Evolutionary conservation across 1,140 invertebrate genomes (phyloP).

Genomic region (Lycorma delicatula): DNA sequence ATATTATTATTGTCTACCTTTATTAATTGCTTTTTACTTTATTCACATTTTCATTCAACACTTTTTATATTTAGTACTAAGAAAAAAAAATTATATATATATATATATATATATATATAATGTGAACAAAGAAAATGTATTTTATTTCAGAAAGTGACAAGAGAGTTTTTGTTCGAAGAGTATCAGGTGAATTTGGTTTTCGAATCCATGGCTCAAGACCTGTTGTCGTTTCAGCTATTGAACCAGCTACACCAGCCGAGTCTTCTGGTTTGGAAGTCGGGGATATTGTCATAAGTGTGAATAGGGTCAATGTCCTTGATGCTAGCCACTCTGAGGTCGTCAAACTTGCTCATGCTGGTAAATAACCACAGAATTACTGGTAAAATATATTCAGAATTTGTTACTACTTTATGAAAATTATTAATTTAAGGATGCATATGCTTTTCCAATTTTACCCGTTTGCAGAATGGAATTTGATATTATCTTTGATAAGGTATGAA

Average conservation of each 20-base stretch:
- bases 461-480: too few species aligned
- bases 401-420: too few species aligned
- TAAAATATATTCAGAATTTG: too few species aligned
- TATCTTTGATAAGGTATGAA: too few species aligned
- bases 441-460: too few species aligned
- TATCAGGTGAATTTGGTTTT: conserved; percentile 89
- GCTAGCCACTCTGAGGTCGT: conserved; percentile 93
- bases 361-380: conserved; percentile 27
- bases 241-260: conserved; percentile 83
- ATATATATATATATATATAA: too few species aligned
- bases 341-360: conserved; percentile 78
- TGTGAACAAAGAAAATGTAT: too few species aligned
- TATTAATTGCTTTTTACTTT: too few species aligned
- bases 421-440: background rate
- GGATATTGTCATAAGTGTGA: conserved; percentile 87
- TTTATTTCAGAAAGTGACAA: conserved; percentile 80
- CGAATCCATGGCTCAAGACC: conserved; percentile 91
- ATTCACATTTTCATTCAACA: too few species aligned
- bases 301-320: conserved; percentile 83
- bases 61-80: too few species aligned
- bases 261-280: conserved; percentile 85
- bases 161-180: conserved; percentile 67
- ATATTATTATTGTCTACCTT: too few species aligned
- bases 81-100: too few species aligned
- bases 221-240: conserved; percentile 90